Base-by-base conservation (phyloP, 2,113 vertebrate species). In the Cariama cristata region DNA sequence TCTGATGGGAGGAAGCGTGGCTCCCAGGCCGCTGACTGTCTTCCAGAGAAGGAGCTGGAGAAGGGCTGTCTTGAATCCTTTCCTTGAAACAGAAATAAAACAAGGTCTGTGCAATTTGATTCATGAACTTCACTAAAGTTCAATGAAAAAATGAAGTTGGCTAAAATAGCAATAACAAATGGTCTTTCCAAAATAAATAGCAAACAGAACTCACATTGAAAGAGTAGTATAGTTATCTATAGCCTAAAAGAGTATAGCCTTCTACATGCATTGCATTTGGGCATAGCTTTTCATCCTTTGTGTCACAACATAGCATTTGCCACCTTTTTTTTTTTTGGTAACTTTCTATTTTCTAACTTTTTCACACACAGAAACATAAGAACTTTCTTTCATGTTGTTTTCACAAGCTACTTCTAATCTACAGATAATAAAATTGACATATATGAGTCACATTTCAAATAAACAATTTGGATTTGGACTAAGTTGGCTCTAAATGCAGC, bases 51-150 rank as follows among this genome's bases (percentile, higher is more conserved):
- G 98, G 99, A 91, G 98, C 98, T 52, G 99, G 98, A 53, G 99
- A 99, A 32, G 99, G 99, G 97, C 98, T 99, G 97, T 99, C 98
- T 66, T 99, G 99, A 94, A 99, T 98, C 93, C 98, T 96, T 91
- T 99, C 99, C 99, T 99, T 93, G 69, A 98, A 93, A 94, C 32
- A 97, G 30, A 95, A 80, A 93, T 68, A 53, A 40, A 97, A 91
- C 30, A 53, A 67, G 5, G 45, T 52, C 79, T 91, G 90, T 55
- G 79, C 6, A 22, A 9, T 20, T 8, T 59, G 32, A 35, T 14
- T 49, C 66, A 38, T 2, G 5, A 35, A 28, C 64, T 81, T 52
- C 56, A 17, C 6, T 26, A 0, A 7, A 67, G 74, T 6, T 60
- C 71, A 28, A 3, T 15, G 5, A 21, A 23, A 15, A 63, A 60